Evolutionary conservation across 2,113 vertebrate genomes (phyloP), one percentile per base, ranked within the genome.

Genomic region (Gobius niger): DNA sequence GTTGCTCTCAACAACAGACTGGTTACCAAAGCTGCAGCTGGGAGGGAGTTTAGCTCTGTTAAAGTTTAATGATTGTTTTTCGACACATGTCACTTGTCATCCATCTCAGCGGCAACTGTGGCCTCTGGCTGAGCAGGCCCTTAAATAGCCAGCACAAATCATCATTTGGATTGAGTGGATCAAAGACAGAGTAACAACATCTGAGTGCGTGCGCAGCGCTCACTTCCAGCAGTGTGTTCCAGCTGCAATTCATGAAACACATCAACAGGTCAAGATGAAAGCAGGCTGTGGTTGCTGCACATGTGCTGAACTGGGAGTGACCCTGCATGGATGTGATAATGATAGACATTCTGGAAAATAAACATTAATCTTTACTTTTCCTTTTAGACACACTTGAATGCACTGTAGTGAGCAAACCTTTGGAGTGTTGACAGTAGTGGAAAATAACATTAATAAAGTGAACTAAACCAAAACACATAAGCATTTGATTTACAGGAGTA

Each of bases 21-120:
- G 18, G 84, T 90, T 86, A 65, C 90, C 75, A 57, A 61, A 83
- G 70, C 70, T 72, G 74, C 62, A 54, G 73, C 68, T 63, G 9
- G 42, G 56, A 67, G 74, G 72, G 73, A 78, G 67, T 81, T 68
- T 1, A 65, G 74, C 65, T 50, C 68, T 68, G 82, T 91, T 88
- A 89, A 93, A 87, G 72, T 89, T 92, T 91, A 87, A 91, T 89
- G 87, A 84, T 86, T 73, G 57, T 73, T 86, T 57, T 81, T 77
- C 78, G 80, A 81, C 75, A 70, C 61, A 50, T 57, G 41, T 76
- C 80, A 75, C 69, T 78, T 73, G 76, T 85, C 65, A 6, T 72
- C 44, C 74, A 67, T 72, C 83, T 88, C 44, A 6, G 70, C 18
- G 5, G 24, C 82, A 85, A 69, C 82, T 64, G 51, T 42, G 73